Evolutionary conservation across 2,797 vertebrate genomes (phyloP).

Genomic region (Hypotaenidia okinawae): DNA sequence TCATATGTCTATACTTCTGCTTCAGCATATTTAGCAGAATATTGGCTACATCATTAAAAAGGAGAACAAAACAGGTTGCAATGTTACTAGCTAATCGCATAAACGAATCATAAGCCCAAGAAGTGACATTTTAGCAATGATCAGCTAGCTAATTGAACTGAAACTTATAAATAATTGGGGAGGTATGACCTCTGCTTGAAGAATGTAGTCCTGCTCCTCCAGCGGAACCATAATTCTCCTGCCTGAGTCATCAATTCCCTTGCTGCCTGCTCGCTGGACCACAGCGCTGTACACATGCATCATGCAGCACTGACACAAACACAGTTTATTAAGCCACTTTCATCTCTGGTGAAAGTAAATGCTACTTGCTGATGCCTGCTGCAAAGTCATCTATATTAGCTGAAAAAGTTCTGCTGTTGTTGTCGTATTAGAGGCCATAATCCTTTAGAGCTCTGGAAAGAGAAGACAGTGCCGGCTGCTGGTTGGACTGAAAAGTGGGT

Average conservation of each 20-base stretch:
- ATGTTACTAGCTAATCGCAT: background rate
- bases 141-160: background rate
- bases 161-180: background rate
- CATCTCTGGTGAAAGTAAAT: conserved; percentile 15
- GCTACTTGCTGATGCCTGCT: conserved; percentile 25
- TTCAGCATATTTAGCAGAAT: background rate
- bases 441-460: background rate
- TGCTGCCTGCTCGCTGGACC: background rate
- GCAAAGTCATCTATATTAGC: conserved; percentile 12
- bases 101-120: background rate
- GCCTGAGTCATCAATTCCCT: background rate
- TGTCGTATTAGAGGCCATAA: background rate
- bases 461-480: conserved; percentile 28
- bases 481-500: background rate
- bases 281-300: background rate
- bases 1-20: fast-evolving
- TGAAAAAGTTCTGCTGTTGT: conserved; percentile 17
- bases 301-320: conserved; percentile 9
- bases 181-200: background rate
- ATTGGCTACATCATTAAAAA: background rate
- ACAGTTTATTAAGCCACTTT: conserved; percentile 39
- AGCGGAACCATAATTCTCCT: background rate
- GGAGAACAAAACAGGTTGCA: background rate
- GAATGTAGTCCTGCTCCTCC: background rate
- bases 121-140: conserved; percentile 2